Base-by-base conservation (phyloP, 35 echinoderm and acorn worm species). In the Amphiura filiformis region DNA sequence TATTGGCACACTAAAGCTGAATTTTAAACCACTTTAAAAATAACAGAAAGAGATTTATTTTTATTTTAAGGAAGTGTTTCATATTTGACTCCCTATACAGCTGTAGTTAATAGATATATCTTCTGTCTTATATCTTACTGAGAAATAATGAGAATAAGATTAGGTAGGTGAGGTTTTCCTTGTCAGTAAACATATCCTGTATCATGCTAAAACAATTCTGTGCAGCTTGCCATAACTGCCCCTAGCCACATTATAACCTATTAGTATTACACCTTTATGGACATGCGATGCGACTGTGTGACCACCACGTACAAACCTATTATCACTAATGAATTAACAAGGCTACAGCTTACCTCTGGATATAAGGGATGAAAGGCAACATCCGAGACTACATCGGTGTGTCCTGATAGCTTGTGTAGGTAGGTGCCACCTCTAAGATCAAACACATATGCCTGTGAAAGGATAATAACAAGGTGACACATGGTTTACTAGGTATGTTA, bases 311-410 rank as follows among this genome's bases (percentile, higher is more conserved):
- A 7, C 7, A 20, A 52, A 52, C 44, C 44, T 20, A 52, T 7
- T 20, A 20, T 52, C 7, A 11, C 7, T 52, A 52, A 7, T 11
- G 44, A 52, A 20, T 52, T 11, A 52, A 0, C 22, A 36, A 26
- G 35, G 37, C 35, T 56, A 0, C 1, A 2, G 34, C 83, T 80
- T 97, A 93, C 95, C 95, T 97, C 95, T 35, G 95, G 80, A 77
- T 97, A 93, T 31, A 97, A 78, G 22, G 95, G 95, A 82, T 97
- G 95, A 37, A 84, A 97, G 36, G 80, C 75, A 0, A 97, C 95
- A 88, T 92, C 81, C 26, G 91, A 84, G 31, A 97, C 88, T 34
- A 91, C 88, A 57, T 97, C 95, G 32, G 91, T 93, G 85, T 97
- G 95, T n/a, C 95, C 91, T 15, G 88, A 91, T 15, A 97, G 76